Evolutionary conservation across 2,888 invertebrate species (phyloP), one percentile per base, ranked within the genome.

Genomic region (Capitulum mitella): DNA sequence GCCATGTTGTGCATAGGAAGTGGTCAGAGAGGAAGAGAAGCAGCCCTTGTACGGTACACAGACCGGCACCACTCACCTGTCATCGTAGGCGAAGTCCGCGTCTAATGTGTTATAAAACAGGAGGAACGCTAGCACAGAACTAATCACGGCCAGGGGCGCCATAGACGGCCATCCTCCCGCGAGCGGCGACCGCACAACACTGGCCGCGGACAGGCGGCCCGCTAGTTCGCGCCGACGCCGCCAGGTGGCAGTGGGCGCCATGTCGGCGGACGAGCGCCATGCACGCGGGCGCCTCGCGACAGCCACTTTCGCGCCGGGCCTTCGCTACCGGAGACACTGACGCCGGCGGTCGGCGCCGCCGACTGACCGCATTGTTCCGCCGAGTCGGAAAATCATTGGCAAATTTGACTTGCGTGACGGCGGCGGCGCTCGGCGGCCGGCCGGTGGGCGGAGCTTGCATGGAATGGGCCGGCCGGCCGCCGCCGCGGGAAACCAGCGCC

Each of bases 61-160:
- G 26, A 22, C 26, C 54, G 6, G 5, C 3, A n/a, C 12, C 19
- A 64, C 85, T 84, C 84, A 87, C 87, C 87, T 87, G 84, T 87
- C 87, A 83, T 87, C 87, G 83, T 87, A 87, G 79, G 87, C 87
- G 83, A 87, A 87, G 80, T 86, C 85, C 26, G 87, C 87, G 78
- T 84, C 83, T 77, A 87, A 82, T n/a, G 87, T 87, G 83, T 87
- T 87, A 80, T 86, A 83, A 83, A 87, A 87, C 80, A 87, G 85
- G 58, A 85, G 82, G 74, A 85, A 82, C 77, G 87, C 85, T 61
- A 84, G 81, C 80, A 82, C 80, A 80, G 81, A 81, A 81, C 82
- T 81, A 79, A 80, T 78, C 78, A 82, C 79, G 81, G 81, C 80
- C 80, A 81, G 80, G 75, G 80, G 81, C 81, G 82, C 82, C 82